phyloP scores from a whole-genome alignment of 2,888 invertebrate species.

The Andrena hattorfiana region DNA sequence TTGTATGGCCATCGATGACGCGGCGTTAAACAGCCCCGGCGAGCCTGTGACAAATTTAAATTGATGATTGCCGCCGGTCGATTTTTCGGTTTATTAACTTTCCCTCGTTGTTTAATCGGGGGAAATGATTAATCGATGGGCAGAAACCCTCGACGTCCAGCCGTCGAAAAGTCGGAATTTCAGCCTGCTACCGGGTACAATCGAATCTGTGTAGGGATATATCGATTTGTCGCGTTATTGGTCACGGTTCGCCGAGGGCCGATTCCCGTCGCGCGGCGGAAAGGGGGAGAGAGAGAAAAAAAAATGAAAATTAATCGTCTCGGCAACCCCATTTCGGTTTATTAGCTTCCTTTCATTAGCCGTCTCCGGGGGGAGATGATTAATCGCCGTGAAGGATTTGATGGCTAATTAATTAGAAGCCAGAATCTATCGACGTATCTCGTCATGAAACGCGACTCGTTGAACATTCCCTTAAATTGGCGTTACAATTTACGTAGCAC shows the following conservation, averaged over 20 bases:
- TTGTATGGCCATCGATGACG: slow-evolving; percentile 4
- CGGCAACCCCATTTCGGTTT: slow-evolving; percentile 39
- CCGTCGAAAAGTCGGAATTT: slow-evolving; percentile 34
- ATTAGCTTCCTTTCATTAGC: slow-evolving; percentile 50
- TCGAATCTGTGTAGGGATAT: slow-evolving; percentile 34
- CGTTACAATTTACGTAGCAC: background rate
- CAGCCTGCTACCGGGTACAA: slow-evolving; percentile 13
- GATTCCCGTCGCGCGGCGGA: background rate
- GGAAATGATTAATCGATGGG: slow-evolving; percentile 50
- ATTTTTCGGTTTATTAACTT: slow-evolving; percentile 54
- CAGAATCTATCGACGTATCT: slow-evolving; percentile 16
- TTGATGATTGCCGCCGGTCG: slow-evolving; percentile 20
- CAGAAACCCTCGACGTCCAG: slow-evolving; percentile 7
- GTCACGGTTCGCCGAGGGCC: slow-evolving; percentile 1
- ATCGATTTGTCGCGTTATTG: slow-evolving; percentile 56
- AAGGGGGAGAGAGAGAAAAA: background rate
- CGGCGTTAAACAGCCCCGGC: slow-evolving; percentile 10
- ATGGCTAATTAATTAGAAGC: slow-evolving; percentile 45
- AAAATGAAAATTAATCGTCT: slow-evolving; percentile 45
- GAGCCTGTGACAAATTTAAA: slow-evolving; percentile 36
- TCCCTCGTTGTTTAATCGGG: slow-evolving; percentile 31
- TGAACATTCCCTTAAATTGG: background rate
- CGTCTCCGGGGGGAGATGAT: slow-evolving; percentile 25
- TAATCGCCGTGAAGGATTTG: slow-evolving; percentile 30
- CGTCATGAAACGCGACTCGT: slow-evolving; percentile 1